Conservation (phyloP, 2,113 vertebrate species). For the chimpanzee (Pan troglodytes) region DNA sequence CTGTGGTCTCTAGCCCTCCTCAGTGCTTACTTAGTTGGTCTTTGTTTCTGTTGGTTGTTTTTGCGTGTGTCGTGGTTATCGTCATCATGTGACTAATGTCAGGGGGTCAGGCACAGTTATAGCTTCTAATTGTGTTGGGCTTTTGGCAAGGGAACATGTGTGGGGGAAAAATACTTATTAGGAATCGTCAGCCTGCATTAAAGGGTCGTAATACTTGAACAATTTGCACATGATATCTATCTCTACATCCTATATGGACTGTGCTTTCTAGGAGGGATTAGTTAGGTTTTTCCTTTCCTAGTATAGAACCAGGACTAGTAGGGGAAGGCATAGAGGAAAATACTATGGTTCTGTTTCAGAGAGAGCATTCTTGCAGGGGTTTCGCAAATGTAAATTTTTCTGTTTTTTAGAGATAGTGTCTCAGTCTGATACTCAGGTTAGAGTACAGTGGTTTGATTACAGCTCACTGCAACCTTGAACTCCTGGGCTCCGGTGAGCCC, state of each 20-base stretch:
- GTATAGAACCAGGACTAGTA: background rate
- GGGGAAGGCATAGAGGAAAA: background rate
- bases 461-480: no score
- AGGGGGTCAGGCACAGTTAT: background rate
- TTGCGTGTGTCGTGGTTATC: background rate
- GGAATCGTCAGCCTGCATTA: background rate
- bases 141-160: constrained; percentile 26
- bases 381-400: background rate
- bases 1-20: background rate
- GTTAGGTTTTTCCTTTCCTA: background rate
- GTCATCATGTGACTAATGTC: constrained; percentile 32
- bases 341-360: background rate
- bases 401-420: no score
- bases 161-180: background rate
- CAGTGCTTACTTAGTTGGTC: constrained; percentile 1
- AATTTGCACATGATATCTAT: background rate
- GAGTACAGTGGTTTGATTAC: no score
- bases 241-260: constrained; percentile 39
- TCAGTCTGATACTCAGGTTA: no score
- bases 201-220: background rate
- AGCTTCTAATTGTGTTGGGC: background rate
- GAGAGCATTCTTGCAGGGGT: background rate
- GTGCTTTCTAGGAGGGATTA: constrained; percentile 36
- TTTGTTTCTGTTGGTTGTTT: background rate
- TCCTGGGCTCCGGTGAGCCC: no score